These are phyloP conservation scores for Heliconius erato DNA, from an alignment of 2,888 invertebrate genomes.

Conservation along the genomic window DNA sequence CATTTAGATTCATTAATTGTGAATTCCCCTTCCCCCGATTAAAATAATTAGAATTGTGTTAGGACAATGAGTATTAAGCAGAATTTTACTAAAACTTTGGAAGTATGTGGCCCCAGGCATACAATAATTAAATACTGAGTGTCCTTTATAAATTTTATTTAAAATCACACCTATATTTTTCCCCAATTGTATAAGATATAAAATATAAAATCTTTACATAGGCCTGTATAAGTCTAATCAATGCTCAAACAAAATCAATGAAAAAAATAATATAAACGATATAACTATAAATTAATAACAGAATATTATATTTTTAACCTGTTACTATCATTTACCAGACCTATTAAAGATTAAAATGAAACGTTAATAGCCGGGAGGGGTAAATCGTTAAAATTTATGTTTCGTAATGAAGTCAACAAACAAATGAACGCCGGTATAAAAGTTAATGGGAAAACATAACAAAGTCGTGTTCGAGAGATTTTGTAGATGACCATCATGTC, in stretches of 20 bases:
- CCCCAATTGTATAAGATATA: not conserved
- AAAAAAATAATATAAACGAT: not conserved
- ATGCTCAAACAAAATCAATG: no score
- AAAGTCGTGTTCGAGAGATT: slow-evolving; percentile 53
- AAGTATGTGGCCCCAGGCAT: not conserved
- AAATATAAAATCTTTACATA: no score
- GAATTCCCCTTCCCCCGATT: not conserved
- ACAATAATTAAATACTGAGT: not conserved
- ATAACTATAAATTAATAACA: not conserved
- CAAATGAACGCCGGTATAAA: slow-evolving; percentile 37
- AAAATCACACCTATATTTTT: not conserved
- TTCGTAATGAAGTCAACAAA: slow-evolving; percentile 40
- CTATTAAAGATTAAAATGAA: slow-evolving; percentile 1
- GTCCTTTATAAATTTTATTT: not conserved
- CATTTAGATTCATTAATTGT: not conserved
- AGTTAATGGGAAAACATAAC: slow-evolving; percentile 62
- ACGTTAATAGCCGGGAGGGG: not conserved
- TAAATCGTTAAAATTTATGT: slow-evolving; percentile 32
- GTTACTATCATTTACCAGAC: not conserved
- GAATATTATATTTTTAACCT: not conserved
- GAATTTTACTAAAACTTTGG: not conserved
- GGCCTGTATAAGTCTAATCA: no score
- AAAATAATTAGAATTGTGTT: not conserved
- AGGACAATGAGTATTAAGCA: not conserved
- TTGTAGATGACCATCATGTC: slow-evolving; percentile 59